A percentile compares a stretch with the other conserved stretches of the same genome.
Evolutionary conservation across 1,140 invertebrate genomes (phyloP).

Genomic region (Drosophila nikananu): DNA sequence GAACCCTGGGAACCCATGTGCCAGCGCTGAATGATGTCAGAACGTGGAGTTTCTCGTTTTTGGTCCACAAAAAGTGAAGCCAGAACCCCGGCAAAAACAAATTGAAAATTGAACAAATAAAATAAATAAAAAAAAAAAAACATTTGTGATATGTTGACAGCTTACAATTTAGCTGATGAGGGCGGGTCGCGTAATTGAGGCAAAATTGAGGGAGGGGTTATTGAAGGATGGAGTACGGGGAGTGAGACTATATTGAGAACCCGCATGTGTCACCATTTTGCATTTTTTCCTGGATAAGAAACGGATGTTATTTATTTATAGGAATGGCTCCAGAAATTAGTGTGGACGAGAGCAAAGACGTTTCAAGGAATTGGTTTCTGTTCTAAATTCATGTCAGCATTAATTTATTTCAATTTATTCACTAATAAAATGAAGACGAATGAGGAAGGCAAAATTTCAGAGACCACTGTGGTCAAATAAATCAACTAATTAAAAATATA

Average conservation of each 20-base stretch:
- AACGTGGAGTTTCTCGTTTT: conserved; percentile 31
- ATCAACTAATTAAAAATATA: background rate
- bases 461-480: background rate
- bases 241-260: background rate
- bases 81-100: conserved; percentile 1
- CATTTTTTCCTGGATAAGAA: conserved; percentile 21
- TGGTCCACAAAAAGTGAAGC: background rate
- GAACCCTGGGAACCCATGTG: conserved; percentile 43
- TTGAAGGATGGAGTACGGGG: conserved; percentile 3
- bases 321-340: conserved; percentile 24
- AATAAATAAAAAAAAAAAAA: conserved; percentile 27
- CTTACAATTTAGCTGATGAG: conserved; percentile 10
- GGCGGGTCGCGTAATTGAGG: conserved; percentile 19
- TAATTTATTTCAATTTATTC: conserved; percentile 15
- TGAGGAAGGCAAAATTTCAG: background rate
- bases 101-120: conserved; percentile 29
- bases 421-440: background rate
- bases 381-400: conserved; percentile 6
- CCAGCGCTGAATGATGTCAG: conserved; percentile 33
- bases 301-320: conserved; percentile 25
- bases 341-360: conserved; percentile 6
- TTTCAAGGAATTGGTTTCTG: conserved; percentile 13
- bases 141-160: conserved; percentile 41
- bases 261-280: conserved; percentile 26
- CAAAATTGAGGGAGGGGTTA: background rate